Evolutionary conservation across 2,797 vertebrate genomes (phyloP).

Genomic region (Coregonus suidteri): DNA sequence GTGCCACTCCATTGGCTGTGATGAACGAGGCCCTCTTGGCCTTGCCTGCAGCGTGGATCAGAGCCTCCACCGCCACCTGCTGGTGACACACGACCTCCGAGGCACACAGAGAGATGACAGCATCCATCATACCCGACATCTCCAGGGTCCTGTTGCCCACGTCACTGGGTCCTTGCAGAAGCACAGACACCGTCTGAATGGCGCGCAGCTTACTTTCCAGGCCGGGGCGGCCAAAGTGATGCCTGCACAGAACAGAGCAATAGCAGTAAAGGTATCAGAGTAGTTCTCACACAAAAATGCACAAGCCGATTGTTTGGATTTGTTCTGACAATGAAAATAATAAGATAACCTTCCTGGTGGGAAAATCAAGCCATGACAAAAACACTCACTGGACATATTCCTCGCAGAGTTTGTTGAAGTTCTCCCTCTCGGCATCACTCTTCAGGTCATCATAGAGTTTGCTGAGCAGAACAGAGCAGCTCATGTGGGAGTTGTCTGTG

Average conservation of each 20-base stretch:
- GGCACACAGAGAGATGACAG: constrained; percentile 88
- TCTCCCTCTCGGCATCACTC: constrained; percentile 90
- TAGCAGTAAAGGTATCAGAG: background rate
- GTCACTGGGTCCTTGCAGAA: constrained; percentile 93
- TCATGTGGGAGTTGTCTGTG: constrained; percentile 92
- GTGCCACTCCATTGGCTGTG: constrained; percentile 89
- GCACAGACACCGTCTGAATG: constrained; percentile 91
- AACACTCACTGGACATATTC: constrained; percentile 87
- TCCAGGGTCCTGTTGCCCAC: constrained; percentile 91
- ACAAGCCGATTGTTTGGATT: no score
- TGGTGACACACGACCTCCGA: constrained; percentile 87
- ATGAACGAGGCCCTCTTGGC: constrained; percentile 96
- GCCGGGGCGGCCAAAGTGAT: constrained; percentile 80
- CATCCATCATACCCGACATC: constrained; percentile 92
- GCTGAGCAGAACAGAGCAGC: constrained; percentile 87
- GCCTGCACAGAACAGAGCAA: constrained; percentile 69
- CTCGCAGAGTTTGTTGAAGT: constrained; percentile 89
- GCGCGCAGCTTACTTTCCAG: constrained; percentile 84
- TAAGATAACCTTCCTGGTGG: background rate
- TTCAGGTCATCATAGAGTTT: constrained; percentile 94
- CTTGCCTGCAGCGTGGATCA: constrained; percentile 94
- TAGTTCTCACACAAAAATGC: no score
- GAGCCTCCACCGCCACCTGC: constrained; percentile 92
- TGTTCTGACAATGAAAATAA: no score
- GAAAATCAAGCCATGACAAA: background rate